A percentile compares a stretch with the other conserved stretches of the same genome.
phyloP scores from a whole-genome alignment of 2,888 invertebrate species.

The Melolontha melolontha region DNA sequence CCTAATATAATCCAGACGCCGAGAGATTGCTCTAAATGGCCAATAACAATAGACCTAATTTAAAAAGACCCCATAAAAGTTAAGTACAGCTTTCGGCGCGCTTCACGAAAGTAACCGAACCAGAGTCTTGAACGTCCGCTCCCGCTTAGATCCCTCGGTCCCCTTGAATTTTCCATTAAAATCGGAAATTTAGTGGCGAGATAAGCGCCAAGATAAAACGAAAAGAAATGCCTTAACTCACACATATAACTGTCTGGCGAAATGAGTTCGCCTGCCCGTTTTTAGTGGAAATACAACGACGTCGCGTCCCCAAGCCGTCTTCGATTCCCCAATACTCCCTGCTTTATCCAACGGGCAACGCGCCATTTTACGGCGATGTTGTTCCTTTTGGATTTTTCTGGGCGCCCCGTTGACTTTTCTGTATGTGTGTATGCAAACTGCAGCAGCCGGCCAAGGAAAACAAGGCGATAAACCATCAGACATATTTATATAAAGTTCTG shows the following conservation, averaged over 20 bases:
- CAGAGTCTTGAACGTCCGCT: slow-evolving; percentile 10
- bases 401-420: slow-evolving; percentile 55
- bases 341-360: slow-evolving; percentile 18
- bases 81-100: slow-evolving; percentile 62
- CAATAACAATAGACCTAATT: slow-evolving; percentile 65
- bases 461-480: slow-evolving; percentile 64
- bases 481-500: slow-evolving; percentile 59
- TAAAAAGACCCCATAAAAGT: slow-evolving; percentile 64
- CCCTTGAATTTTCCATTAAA: slow-evolving; percentile 68
- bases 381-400: slow-evolving; percentile 57
- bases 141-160: slow-evolving; percentile 34
- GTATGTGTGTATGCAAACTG: slow-evolving; percentile 55
- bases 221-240: slow-evolving; percentile 65
- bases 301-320: slow-evolving; percentile 32
- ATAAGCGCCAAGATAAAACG: slow-evolving; percentile 67
- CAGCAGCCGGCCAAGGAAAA: slow-evolving; percentile 62
- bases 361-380: slow-evolving; percentile 58
- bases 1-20: slow-evolving; percentile 61
- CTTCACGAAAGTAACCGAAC: slow-evolving; percentile 45
- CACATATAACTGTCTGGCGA: slow-evolving; percentile 64
- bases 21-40: slow-evolving; percentile 63
- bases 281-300: slow-evolving; percentile 44
- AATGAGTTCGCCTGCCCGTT: slow-evolving; percentile 64
- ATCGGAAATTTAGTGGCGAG: slow-evolving; percentile 71
- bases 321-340: slow-evolving; percentile 11